Base-by-base conservation (phyloP, 2,888 invertebrate species). In the Hetaerina titia region DNA sequence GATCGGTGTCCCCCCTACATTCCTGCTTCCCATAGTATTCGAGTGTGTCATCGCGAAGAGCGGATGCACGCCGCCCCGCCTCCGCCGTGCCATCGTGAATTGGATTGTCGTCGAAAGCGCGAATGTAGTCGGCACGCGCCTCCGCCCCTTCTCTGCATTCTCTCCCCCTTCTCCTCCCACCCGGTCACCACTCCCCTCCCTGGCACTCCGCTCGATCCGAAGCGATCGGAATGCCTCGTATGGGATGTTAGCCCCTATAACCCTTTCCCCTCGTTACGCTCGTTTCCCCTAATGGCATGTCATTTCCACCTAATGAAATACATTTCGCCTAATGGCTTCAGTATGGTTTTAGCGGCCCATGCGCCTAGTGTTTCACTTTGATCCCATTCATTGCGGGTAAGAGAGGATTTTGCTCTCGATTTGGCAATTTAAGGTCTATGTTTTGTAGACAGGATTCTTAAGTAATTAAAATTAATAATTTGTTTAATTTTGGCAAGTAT, bases 41-140 rank as follows among this genome's bases (percentile, higher is more conserved):
- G 81, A 81, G 81, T 31, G 81, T 81, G 81, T 81, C 81, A 81
- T 25, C 81, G 81, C 81, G 31, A 31, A 9, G 25, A 31, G 31
- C 31, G 11, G 81, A 25, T 31, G 11, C 31, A 13, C 25, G 31
- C n/a, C 81, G 25, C 81, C 8, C 81, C 13, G 69, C 5, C n/a
- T 22, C 8, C 69, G 69, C n/a, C n/a, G n/a, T n/a, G 31, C 81
- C 81, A 1, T 22, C 81, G 81, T 69, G 69, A 22, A 81, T 81
- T 81, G 81, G 81, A 81, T 81, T 81, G 81, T 11, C 81, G 69
- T 22, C 69, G 69, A 8, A n/a, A 22, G 69, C 17, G 81, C 81
- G 81, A 31, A 81, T 81, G 81, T 81, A 31, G 81, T 81, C 81
- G 81, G 81, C 81, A 81, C 81, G 81, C 81, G 81, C 57, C 89